phyloP scores from a whole-genome alignment of 2,797 vertebrate species.

The Chelidonichthys spinosus region DNA sequence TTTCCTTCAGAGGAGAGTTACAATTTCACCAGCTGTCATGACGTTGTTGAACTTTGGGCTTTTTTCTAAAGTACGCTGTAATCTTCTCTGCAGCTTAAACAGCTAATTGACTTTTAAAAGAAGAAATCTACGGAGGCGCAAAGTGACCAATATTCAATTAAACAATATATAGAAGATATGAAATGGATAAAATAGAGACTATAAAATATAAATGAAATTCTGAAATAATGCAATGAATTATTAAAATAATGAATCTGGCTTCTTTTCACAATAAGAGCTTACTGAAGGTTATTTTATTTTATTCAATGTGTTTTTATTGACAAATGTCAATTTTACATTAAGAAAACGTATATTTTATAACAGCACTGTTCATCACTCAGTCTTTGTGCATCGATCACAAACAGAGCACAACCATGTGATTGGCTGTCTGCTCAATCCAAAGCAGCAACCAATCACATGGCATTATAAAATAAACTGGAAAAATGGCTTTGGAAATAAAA shows the following conservation, averaged over 20 bases:
- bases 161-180: background rate
- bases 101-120: constrained; percentile 6
- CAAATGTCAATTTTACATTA: background rate
- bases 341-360: background rate
- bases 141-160: constrained; percentile 22
- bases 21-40: constrained; percentile 13
- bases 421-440: background rate
- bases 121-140: constrained; percentile 19
- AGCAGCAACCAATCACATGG: constrained; percentile 8
- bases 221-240: constrained; percentile 10
- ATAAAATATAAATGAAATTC: background rate
- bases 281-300: constrained; percentile 10
- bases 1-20: constrained; percentile 19
- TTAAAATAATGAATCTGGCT: background rate
- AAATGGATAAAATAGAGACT: constrained; percentile 15
- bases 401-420: background rate
- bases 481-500: background rate
- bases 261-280: constrained; percentile 9
- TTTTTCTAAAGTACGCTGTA: constrained; percentile 22
- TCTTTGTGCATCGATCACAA: background rate
- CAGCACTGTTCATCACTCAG: background rate
- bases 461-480: background rate
- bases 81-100: constrained; percentile 16
- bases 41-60: constrained; percentile 1
- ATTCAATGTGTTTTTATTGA: background rate